Conservation (phyloP, 2,888 invertebrate species). For the Lymantria dispar region DNA sequence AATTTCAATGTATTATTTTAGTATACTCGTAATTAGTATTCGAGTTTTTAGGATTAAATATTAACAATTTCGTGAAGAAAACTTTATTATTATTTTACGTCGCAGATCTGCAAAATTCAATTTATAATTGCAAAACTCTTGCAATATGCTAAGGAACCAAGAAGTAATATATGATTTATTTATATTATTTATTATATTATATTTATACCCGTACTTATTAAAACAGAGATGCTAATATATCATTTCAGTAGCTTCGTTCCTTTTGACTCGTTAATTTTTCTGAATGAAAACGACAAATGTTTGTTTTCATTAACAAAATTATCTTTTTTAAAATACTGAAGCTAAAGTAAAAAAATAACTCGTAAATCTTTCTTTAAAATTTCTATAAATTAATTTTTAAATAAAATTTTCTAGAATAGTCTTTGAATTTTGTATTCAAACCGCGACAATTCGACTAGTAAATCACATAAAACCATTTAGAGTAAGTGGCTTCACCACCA, state of each 20-base stretch:
- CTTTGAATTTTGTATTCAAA: conserved; percentile 23
- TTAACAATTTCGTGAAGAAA: conserved; percentile 31
- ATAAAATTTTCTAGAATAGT: not conserved
- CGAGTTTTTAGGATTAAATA: conserved; percentile 42
- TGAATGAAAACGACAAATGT: no score
- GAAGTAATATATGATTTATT: no score
- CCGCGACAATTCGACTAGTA: conserved; percentile 59
- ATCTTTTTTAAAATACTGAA: no score
- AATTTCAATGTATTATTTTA: conserved; percentile 35
- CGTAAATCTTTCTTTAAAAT: no score
- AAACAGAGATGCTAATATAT: no score
- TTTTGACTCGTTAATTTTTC: no score
- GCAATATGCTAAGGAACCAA: no score
- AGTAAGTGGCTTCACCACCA: conserved; percentile 76
- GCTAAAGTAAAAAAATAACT: no score
- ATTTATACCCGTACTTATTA: no score
- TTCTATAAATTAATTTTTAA: not conserved
- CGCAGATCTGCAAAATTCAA: conserved; percentile 8
- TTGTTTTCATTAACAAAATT: no score
- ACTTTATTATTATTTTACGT: conserved; percentile 23
- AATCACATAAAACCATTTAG: conserved; percentile 43
- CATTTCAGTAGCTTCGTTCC: no score
- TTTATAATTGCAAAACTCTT: not conserved
- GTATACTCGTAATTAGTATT: conserved; percentile 52
- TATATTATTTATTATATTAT: no score